Percentiles rank a stretch among this genome's conserved stretches.
Conservation (phyloP, 2,113 vertebrate genomes). For the Tylochromis polylepis region DNA sequence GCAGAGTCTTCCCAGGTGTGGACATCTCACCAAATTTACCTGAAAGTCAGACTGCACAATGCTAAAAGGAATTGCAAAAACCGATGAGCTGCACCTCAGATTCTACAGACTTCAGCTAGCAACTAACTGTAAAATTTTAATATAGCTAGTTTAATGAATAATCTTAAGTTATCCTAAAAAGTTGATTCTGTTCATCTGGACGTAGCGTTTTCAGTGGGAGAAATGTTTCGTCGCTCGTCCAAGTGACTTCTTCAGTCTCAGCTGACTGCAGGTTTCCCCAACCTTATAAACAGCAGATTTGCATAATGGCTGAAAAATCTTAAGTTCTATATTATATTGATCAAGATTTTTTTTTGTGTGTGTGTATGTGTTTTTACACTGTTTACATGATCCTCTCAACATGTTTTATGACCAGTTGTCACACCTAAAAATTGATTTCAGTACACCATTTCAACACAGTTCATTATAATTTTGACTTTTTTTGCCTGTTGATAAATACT, state of each 20-base stretch:
- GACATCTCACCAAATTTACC: not conserved
- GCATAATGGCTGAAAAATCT: not conserved
- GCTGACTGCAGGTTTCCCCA: no score
- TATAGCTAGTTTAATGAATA: not conserved
- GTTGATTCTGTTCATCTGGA: no score
- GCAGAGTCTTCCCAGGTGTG: not conserved
- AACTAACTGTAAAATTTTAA: not conserved
- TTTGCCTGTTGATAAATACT: not conserved
- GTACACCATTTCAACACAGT: not conserved
- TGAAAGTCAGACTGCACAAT: rapidly evolving
- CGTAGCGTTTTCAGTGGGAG: no score
- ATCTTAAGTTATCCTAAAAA: not conserved
- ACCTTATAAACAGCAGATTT: no score
- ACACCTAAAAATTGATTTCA: not conserved
- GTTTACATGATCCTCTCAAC: not conserved
- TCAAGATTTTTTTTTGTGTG: not conserved
- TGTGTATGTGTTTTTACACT: not conserved
- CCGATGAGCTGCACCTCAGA: not conserved
- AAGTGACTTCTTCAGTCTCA: no score
- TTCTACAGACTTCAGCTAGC: not conserved
- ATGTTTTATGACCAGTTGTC: not conserved
- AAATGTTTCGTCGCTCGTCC: no score
- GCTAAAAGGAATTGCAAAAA: not conserved
- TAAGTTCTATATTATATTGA: not conserved
- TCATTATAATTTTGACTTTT: not conserved